A percentile compares a stretch with the other conserved stretches of the same genome.
phyloP scores from a whole-genome alignment of 92 coral and sea anemone genomes.

The Epizoanthus ramosus region DNA sequence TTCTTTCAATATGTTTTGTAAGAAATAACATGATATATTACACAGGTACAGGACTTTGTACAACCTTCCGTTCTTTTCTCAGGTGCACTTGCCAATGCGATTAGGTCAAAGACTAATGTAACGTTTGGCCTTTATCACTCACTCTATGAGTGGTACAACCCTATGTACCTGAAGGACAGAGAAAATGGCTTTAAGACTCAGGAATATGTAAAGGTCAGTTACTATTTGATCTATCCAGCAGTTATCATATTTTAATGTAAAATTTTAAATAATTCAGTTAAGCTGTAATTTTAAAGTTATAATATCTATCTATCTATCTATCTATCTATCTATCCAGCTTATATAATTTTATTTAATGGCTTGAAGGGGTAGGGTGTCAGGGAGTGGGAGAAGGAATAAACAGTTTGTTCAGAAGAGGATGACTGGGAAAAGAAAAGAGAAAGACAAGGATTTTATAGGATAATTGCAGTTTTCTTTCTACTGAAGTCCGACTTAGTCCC shows the following conservation, averaged over 20 bases:
- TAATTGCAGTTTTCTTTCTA: too few relatives aligned
- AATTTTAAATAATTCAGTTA: too few relatives aligned
- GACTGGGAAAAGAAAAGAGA: background rate
- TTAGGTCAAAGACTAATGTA: constrained; percentile 72
- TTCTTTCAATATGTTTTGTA: too few relatives aligned
- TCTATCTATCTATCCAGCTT: too few relatives aligned
- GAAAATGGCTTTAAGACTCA: constrained; percentile 77
- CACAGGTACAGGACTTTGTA: too few relatives aligned
- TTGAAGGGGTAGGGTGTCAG: background rate
- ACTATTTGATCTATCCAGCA: background rate
- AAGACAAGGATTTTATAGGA: background rate
- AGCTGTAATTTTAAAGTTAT: too few relatives aligned
- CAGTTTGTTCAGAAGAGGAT: background rate
- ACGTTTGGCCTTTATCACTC: constrained; percentile 95
- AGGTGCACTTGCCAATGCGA: constrained; percentile 89
- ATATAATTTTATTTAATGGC: too few relatives aligned
- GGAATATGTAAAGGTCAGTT: constrained; percentile 75
- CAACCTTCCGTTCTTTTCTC: background rate
- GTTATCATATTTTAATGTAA: too few relatives aligned
- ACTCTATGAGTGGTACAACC: constrained; percentile 94
- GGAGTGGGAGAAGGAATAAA: background rate
- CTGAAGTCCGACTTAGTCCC: too few relatives aligned
- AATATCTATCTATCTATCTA: too few relatives aligned
- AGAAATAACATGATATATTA: too few relatives aligned
- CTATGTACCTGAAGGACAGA: constrained; percentile 76